phyloP scores from a whole-genome alignment of 2,113 vertebrate species.

The Thinocorus orbignyianus region DNA sequence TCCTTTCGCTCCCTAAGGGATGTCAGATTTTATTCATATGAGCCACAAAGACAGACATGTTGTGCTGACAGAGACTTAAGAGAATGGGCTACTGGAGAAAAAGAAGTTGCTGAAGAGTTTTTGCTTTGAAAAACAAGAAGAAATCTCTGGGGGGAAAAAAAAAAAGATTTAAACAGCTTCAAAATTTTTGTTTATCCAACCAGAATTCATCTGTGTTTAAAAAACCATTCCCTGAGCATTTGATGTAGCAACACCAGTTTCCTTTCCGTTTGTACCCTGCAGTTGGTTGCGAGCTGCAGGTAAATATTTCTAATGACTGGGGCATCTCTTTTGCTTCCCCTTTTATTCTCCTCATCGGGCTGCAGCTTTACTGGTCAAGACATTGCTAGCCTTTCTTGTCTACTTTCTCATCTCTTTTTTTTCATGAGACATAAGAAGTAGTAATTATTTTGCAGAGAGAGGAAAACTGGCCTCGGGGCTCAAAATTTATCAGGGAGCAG shows the following conservation, averaged over 20 bases:
- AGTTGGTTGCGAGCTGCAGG: not conserved
- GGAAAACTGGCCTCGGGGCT: not conserved
- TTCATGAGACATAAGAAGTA: not conserved
- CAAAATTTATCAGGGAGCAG: not conserved
- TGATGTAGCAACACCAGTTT: not conserved
- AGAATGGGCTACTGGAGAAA: not conserved
- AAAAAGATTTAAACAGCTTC: not conserved
- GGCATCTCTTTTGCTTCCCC: not conserved
- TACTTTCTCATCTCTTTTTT: not conserved
- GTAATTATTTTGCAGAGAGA: not conserved
- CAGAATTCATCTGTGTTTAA: not conserved
- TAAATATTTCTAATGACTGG: not conserved
- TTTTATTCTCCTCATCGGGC: not conserved
- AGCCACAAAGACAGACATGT: not conserved
- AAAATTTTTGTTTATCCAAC: fast-evolving
- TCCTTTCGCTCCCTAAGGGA: not conserved
- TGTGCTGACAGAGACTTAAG: not conserved
- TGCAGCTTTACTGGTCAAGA: not conserved
- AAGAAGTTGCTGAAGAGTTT: not conserved
- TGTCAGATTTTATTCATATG: not conserved
- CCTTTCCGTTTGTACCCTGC: not conserved
- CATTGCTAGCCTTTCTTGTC: not conserved
- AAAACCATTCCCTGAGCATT: not conserved
- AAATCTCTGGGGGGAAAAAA: not conserved
- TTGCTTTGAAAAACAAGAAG: not conserved